Evolutionary conservation across 2,888 invertebrate genomes (phyloP), one percentile per base, ranked within the genome.

Genomic region (Onthophagus sagittarius): DNA sequence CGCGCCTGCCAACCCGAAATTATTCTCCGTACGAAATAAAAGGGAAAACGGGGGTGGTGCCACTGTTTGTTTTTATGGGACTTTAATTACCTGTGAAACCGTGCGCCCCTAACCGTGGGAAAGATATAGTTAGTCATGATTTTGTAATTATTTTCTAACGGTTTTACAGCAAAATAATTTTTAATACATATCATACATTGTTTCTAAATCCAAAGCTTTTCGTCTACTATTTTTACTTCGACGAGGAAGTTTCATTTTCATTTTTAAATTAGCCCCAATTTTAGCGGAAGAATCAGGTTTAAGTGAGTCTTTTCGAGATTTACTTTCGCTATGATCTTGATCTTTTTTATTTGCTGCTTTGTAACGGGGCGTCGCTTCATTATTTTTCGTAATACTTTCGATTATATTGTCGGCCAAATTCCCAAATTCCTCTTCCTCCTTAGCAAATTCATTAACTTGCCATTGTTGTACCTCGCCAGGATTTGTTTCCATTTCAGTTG

Each of bases 11-110:
- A 23, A 67, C 39, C 39, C 39, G 39, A 53, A 53, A 53, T 53
- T 53, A 53, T 53, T 53, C 39, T 11, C 7, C n/a, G 14, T 14
- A 11, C 64, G 64, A 64, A 64, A 15, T 15, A 23, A 64, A 23
- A 64, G 69, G 72, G 70, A n/a, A 62, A 69, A 72, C 23, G 69
- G 63, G 71, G 67, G 67, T 7, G 63, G 64, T 15, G 64, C 13
- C 14, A 3, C 15, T 67, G 67, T 67, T 67, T 67, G 67, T 67
- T 67, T 67, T 67, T 67, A 67, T 67, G n/a, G 31, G 67, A 32
- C 32, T 67, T 67, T 67, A 67, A 67, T 67, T 67, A 32, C 31
- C 32, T 67, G 13, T 67, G 39, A 53, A 53, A 53, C 39, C 39
- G 63, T 63, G 63, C 5, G 14, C 15, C 7, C n/a, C 63, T 7